phyloP scores from a whole-genome alignment of 2,888 invertebrate species.

The Dasysyrphus tricinctus region DNA sequence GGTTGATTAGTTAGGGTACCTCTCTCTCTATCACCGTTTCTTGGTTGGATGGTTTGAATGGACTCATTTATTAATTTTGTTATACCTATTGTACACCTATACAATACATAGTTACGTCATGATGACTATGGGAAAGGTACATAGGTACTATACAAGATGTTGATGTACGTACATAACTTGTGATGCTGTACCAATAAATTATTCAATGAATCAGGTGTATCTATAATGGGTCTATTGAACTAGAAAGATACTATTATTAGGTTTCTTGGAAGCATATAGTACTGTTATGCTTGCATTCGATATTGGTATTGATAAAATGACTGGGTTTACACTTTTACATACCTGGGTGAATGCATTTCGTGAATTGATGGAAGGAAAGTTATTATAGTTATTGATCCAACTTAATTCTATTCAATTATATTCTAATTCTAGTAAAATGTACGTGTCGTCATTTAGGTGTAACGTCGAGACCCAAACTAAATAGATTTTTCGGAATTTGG shows the following conservation, averaged over 20 bases:
- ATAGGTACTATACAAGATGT: not conserved
- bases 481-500: no score
- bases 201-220: conserved; percentile 10
- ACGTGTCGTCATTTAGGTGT: no score
- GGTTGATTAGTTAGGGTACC: conserved; percentile 32
- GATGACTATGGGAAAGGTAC: not conserved
- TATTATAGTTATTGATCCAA: not conserved
- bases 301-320: not conserved
- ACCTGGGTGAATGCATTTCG: not conserved
- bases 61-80: conserved; percentile 5
- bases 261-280: not conserved
- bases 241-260: not conserved
- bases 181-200: not conserved
- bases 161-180: not conserved
- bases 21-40: not conserved
- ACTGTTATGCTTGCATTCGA: not conserved
- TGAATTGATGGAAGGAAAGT: not conserved
- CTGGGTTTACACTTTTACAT: not conserved
- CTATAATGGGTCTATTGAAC: conserved; percentile 9
- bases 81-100: no score
- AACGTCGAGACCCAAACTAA: no score
- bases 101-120: not conserved
- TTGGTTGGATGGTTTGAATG: not conserved
- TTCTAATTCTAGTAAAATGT: no score
- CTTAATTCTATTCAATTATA: not conserved